Evolutionary conservation across 1,140 invertebrate genomes (phyloP), one percentile per base, ranked within the genome.

Genomic region (Lethrus apterus): DNA sequence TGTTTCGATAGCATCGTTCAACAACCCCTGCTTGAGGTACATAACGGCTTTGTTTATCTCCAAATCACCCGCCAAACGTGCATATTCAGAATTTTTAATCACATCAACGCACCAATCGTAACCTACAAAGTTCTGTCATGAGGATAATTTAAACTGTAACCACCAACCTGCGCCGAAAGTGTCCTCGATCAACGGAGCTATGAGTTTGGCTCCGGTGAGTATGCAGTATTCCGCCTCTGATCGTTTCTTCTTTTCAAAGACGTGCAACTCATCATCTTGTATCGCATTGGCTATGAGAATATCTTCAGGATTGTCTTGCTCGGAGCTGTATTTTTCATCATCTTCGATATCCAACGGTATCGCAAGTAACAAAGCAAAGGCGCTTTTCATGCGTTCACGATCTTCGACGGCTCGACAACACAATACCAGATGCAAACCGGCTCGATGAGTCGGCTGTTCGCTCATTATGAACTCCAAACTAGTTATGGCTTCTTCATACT

Each of bases 381-480:
- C 83, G 55, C 81, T 81, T 72, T 93, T 93, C 78, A 97, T 97
- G 61, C 91, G 93, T 50, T 98, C 93, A 4, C 83, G 78, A 71
- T 98, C 94, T 14, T 85, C 89, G 34, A 98, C 71, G 10, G 93
- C 89, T 69, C 92, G 93, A 57, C 95, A 92, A 62, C 93, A 95
- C 4, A 98, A 68, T 40, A 98, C 81, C 20, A 95, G 70, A 69
- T 98, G 93, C 38, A 99, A 77, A 24, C 92, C 91, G 33, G 73
- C 72, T 57, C 57, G 55, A 77, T 83, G 93, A 60, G 91, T 88
- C 1, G 92, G 81, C 56, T 88, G 84, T 64, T 98, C 93, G 45
- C 87, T 84, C 90, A 98, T 96, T 41, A 98, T 95, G 70, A 93
- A 95, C 66, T 99, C 95, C 71, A 98, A 97, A 62, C 90, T 93